A percentile compares a stretch with the other conserved stretches of the same genome.
These are phyloP conservation scores for Drosophila simulans DNA, from an alignment of 1,140 invertebrate genomes.

Conservation along the genomic window DNA sequence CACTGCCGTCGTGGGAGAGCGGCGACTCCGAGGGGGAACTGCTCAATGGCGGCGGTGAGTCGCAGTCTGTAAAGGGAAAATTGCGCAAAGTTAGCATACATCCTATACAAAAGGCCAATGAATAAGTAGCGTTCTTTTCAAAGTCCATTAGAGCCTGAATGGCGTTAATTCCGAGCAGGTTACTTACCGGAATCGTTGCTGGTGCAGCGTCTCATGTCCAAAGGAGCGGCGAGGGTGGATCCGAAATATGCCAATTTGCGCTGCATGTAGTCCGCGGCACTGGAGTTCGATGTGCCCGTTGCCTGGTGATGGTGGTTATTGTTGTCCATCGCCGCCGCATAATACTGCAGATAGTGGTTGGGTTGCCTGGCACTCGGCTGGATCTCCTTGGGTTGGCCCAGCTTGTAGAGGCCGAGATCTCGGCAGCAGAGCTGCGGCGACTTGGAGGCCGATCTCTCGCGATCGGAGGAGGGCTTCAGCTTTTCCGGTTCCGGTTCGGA, in stretches of 20 bases:
- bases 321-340: slow-evolving; percentile 69
- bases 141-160: slow-evolving; percentile 35
- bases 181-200: slow-evolving; percentile 84
- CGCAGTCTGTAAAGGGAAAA: slow-evolving; percentile 67
- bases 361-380: slow-evolving; percentile 23
- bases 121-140: neutral
- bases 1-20: slow-evolving; percentile 60
- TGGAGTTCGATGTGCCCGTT: slow-evolving; percentile 27
- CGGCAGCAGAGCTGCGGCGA: slow-evolving; percentile 62
- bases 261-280: slow-evolving; percentile 58
- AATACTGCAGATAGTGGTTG: slow-evolving; percentile 67
- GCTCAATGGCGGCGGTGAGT: slow-evolving; percentile 78
- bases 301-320: slow-evolving; percentile 51
- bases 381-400: slow-evolving; percentile 34
- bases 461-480: slow-evolving; percentile 11
- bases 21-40: slow-evolving; percentile 70
- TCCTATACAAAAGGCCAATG: neutral
- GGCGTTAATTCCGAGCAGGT: neutral
- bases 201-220: slow-evolving; percentile 83
- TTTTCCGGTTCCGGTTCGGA: slow-evolving; percentile 43
- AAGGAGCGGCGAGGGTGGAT: slow-evolving; percentile 50
- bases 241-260: slow-evolving; percentile 78
- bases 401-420: slow-evolving; percentile 65
- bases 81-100: slow-evolving; percentile 50
- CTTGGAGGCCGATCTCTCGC: slow-evolving; percentile 39